phyloP scores from a whole-genome alignment of 2,797 vertebrate genomes.

The Champsocephalus esox region DNA sequence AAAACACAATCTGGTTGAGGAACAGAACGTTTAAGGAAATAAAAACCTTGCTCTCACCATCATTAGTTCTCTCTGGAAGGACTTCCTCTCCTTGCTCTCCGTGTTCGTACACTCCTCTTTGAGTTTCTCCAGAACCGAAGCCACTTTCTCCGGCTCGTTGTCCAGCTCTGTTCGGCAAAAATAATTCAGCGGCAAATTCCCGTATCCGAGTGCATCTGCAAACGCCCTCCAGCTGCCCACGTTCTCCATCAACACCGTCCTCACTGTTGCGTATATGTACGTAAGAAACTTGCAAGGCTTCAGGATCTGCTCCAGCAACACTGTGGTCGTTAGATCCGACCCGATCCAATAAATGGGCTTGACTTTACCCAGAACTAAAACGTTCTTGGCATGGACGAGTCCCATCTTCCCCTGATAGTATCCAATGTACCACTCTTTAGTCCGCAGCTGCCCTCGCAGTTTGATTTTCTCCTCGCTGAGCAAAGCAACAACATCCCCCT shows the following conservation, averaged over 20 bases:
- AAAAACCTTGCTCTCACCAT: conserved; percentile 85
- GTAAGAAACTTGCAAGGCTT: conserved; percentile 97
- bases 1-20: not conserved
- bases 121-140: conserved; percentile 95
- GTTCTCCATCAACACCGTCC: conserved; percentile 97
- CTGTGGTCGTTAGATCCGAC: conserved; percentile 91
- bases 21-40: not conserved
- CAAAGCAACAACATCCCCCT: conserved; percentile 92
- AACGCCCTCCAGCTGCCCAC: conserved; percentile 94
- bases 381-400: conserved; percentile 94
- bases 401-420: conserved; percentile 95
- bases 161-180: conserved; percentile 95
- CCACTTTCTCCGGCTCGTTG: conserved; percentile 94
- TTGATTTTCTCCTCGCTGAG: conserved; percentile 96
- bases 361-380: conserved; percentile 92
- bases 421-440: conserved; percentile 98
- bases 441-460: conserved; percentile 94
- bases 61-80: conserved; percentile 98
- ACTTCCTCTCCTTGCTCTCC: conserved; percentile 93
- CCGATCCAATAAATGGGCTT: conserved; percentile 91
- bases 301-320: conserved; percentile 94
- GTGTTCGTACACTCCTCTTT: conserved; percentile 95
- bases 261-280: conserved; percentile 96
- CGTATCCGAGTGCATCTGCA: conserved; percentile 92
- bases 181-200: conserved; percentile 88